Evolutionary conservation across 2,797 vertebrate species (phyloP).

Genomic region (Peromyscus eremicus): DNA sequence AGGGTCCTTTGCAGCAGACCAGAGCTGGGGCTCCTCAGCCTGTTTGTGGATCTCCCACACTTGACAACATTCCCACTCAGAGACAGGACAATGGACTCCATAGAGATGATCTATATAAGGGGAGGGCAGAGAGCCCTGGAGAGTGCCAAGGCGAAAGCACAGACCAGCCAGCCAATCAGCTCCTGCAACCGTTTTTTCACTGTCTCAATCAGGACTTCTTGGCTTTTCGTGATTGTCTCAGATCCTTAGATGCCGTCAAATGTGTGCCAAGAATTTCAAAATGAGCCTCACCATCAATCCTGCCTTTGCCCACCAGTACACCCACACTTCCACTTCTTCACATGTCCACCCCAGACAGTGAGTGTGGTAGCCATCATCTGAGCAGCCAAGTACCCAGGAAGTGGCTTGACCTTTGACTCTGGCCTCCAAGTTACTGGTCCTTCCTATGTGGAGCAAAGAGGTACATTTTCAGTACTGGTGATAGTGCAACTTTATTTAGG

Average conservation of each 20-base stretch:
- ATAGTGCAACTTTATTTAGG: accelerated
- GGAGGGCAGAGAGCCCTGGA: neutral
- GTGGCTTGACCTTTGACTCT: neutral
- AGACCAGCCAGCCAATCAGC: neutral
- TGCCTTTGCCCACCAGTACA: neutral
- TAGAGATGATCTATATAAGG: neutral
- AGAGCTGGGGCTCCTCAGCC: neutral
- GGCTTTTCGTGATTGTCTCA: neutral
- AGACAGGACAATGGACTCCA: neutral
- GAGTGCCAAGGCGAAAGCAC: accelerated
- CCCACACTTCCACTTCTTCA: accelerated
- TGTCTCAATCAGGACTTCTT: neutral
- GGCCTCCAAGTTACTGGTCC: accelerated
- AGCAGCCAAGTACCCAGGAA: neutral
- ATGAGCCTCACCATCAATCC: neutral
- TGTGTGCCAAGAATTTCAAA: neutral
- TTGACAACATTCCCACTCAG: neutral
- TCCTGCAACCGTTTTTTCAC: too few species aligned
- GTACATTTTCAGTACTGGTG: accelerated
- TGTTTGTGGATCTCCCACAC: neutral
- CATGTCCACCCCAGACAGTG: accelerated
- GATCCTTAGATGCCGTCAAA: neutral
- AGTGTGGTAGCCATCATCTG: neutral
- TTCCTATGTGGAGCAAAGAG: accelerated
- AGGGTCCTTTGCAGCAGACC: neutral